A percentile compares a stretch with the other conserved stretches of the same genome.
phyloP scores from a whole-genome alignment of 2,888 invertebrate genomes.

The Phengaris arion region DNA sequence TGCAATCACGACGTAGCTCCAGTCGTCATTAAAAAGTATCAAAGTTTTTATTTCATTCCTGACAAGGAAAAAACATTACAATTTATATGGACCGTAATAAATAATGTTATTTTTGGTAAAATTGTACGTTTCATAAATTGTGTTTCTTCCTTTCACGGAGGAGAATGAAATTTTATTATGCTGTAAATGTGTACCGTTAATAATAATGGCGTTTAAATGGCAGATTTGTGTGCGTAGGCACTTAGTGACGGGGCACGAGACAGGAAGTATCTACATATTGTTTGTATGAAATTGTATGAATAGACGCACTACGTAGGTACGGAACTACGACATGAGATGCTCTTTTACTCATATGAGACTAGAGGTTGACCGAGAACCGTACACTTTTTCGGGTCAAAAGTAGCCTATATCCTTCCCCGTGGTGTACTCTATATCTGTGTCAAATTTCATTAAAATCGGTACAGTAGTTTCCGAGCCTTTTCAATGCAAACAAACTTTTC shows the following conservation, averaged over 20 bases:
- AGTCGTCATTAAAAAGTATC: neutral
- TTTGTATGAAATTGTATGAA: no score
- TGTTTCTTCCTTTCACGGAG: neutral
- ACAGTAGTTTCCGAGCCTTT: no score
- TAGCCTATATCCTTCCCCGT: no score
- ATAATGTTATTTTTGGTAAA: neutral
- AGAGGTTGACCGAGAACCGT: no score
- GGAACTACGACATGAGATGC: no score
- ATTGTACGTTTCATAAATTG: neutral
- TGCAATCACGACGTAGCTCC: neutral
- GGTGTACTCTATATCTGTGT: no score
- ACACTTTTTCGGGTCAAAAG: no score
- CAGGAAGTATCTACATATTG: no score
- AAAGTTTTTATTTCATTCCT: neutral
- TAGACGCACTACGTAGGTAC: no score
- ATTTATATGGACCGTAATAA: neutral
- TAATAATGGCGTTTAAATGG: neutral
- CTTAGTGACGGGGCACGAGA: neutral
- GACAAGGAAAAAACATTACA: neutral
- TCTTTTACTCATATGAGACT: no score
- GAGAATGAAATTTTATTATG: constrained; percentile 9
- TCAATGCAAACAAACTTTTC: no score
- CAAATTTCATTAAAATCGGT: no score
- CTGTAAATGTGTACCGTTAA: neutral
- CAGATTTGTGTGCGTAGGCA: neutral